Conservation (phyloP, 2,113 vertebrate genomes). For the human region DNA sequence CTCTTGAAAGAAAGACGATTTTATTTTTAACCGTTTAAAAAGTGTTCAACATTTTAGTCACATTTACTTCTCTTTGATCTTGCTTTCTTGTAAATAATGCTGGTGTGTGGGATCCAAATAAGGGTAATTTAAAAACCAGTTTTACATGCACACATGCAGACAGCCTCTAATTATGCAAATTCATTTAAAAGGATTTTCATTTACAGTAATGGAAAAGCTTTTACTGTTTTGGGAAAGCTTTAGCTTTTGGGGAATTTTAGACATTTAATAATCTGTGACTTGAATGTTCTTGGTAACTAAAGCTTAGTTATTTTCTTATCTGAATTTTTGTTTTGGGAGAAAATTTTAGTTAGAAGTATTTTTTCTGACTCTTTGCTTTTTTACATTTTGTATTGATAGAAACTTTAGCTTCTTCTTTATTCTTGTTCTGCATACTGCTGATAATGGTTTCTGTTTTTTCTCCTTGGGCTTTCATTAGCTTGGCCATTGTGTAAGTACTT, state of each 20-base stretch:
- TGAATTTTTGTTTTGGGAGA: background rate
- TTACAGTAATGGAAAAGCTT: conserved; percentile 50
- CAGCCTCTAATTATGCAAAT: conserved; percentile 64
- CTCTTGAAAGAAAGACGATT: background rate
- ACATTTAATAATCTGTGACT: conserved; percentile 40
- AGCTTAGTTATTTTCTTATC: background rate
- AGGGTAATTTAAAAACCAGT: conserved; percentile 72
- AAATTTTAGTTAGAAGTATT: background rate
- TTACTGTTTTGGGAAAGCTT: conserved; percentile 26
- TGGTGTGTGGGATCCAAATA: conserved; percentile 69
- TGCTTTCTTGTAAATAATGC: conserved; percentile 65
- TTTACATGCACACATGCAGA: background rate
- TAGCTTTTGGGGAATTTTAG: conserved; percentile 24
- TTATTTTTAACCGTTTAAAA: conserved; percentile 49
- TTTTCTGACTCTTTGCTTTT: conserved; percentile 48
- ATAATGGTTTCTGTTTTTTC: conserved; percentile 84
- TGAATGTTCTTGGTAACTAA: background rate
- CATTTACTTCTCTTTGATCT: conserved; percentile 39
- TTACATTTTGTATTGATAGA: conserved; percentile 49
- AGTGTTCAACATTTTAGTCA: background rate
- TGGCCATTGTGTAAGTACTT: conserved; percentile 98
- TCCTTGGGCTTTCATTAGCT: conserved; percentile 93
- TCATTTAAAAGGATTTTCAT: conserved; percentile 60
- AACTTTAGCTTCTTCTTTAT: background rate
- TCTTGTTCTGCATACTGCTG: conserved; percentile 83